Conservation (phyloP, 2,113 vertebrate species). For the Ciconia boyciana region DNA sequence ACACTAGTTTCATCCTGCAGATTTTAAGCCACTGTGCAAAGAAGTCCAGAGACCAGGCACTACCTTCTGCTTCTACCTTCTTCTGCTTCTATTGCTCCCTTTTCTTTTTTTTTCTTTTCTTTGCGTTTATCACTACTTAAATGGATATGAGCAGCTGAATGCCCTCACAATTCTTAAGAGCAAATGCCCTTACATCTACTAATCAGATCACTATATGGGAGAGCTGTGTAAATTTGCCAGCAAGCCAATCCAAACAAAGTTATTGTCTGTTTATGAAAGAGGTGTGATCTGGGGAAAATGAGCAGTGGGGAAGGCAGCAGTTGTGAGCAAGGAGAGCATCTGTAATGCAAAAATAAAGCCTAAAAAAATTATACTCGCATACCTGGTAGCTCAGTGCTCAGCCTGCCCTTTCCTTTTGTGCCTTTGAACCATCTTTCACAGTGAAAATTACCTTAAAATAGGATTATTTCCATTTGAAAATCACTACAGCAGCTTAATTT, state of each 20-base stretch:
- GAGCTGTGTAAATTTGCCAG: slow-evolving; percentile 4
- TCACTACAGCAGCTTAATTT: background rate
- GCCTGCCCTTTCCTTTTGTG: background rate
- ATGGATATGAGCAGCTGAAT: background rate
- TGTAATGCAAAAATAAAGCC: background rate
- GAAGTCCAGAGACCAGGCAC: background rate
- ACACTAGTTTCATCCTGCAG: background rate
- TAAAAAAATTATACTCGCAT: background rate
- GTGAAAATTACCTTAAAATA: background rate
- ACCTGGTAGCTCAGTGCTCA: background rate
- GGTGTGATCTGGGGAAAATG: background rate
- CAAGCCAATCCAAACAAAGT: background rate
- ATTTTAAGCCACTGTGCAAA: background rate
- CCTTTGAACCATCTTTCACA: background rate
- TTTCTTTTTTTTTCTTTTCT: background rate
- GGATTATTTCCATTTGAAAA: background rate
- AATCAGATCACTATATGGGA: background rate
- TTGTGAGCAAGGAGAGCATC: background rate
- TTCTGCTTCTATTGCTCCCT: fast-evolving
- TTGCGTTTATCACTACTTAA: background rate
- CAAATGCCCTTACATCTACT: background rate
- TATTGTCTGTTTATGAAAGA: background rate
- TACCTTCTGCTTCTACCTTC: no score
- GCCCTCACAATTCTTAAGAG: background rate
- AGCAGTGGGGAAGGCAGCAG: background rate